phyloP scores from a whole-genome alignment of 1,140 invertebrate species.

The Cyrtorhinus lividipennis region DNA sequence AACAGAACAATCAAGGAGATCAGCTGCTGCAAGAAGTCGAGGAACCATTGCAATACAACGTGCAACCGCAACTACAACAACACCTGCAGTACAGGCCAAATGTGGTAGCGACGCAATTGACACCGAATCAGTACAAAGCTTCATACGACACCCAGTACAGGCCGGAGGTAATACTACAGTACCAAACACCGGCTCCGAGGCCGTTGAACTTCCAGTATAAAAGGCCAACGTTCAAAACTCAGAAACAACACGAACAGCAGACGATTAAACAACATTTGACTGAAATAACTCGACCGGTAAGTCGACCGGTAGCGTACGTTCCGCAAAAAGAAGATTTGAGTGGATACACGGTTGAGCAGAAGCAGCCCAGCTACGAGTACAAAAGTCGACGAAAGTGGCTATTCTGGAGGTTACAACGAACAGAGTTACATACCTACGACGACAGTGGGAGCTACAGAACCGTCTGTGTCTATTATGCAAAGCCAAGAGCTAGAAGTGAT shows the following conservation, averaged over 20 bases:
- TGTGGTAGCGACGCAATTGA: too few species aligned
- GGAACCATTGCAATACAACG: not conserved
- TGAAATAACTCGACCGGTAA: not conserved
- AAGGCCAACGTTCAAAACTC: not conserved
- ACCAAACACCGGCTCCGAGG: not conserved
- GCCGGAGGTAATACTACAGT: not conserved
- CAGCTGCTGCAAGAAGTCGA: not conserved
- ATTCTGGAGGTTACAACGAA: too few species aligned
- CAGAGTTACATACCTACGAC: not conserved
- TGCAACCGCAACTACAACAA: not conserved
- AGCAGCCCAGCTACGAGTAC: too few species aligned
- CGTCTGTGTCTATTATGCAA: conserved; percentile 19
- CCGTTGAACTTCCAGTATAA: not conserved
- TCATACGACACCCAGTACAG: not conserved
- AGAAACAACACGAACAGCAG: not conserved
- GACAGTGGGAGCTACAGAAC: not conserved
- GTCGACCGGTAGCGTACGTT: not conserved
- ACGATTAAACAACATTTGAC: not conserved
- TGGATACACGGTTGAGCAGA: not conserved
- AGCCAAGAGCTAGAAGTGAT: conserved; percentile 21
- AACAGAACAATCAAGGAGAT: not conserved
- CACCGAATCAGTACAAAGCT: not conserved
- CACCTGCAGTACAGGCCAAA: not conserved
- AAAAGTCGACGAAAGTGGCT: too few species aligned
- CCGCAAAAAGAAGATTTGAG: not conserved